Conservation (phyloP, 2,113 vertebrate genomes). For the Poecilia latipinna region DNA sequence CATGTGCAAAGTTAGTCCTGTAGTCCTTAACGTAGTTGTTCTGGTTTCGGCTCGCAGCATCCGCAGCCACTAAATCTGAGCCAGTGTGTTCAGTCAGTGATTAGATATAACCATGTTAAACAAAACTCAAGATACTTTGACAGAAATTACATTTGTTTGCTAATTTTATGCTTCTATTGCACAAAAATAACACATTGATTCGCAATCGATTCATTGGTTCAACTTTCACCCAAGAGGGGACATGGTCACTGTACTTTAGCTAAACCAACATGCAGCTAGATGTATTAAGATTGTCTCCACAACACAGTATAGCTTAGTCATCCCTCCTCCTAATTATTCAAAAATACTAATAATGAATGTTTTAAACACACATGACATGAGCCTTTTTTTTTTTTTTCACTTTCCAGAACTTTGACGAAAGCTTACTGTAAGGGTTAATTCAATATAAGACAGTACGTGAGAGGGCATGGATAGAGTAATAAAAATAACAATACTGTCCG, state of each 20-base stretch:
- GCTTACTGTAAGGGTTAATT: slow-evolving; percentile 51
- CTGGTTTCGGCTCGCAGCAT: background rate
- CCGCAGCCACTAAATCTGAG: slow-evolving; percentile 47
- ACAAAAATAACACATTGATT: background rate
- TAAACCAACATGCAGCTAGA: background rate
- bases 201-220: background rate
- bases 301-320: background rate
- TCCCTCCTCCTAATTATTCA: background rate
- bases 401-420: slow-evolving; percentile 1
- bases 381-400: slow-evolving; percentile 14
- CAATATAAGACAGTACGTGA: slow-evolving; percentile 43
- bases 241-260: background rate
- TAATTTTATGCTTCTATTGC: too few relatives aligned
- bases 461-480: slow-evolving; percentile 45
- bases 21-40: too few relatives aligned
- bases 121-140: slow-evolving; percentile 22
- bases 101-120: slow-evolving; percentile 64
- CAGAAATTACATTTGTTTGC: too few relatives aligned
- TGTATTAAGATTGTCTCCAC: background rate
- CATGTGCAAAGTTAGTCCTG: too few relatives aligned
- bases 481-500: slow-evolving; percentile 46
- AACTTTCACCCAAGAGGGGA: background rate
- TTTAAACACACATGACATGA: slow-evolving; percentile 8
- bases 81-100: slow-evolving; percentile 65
- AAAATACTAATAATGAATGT: background rate